Base-by-base conservation (phyloP, 1,140 invertebrate genomes). In the Octopus sinensis region DNA sequence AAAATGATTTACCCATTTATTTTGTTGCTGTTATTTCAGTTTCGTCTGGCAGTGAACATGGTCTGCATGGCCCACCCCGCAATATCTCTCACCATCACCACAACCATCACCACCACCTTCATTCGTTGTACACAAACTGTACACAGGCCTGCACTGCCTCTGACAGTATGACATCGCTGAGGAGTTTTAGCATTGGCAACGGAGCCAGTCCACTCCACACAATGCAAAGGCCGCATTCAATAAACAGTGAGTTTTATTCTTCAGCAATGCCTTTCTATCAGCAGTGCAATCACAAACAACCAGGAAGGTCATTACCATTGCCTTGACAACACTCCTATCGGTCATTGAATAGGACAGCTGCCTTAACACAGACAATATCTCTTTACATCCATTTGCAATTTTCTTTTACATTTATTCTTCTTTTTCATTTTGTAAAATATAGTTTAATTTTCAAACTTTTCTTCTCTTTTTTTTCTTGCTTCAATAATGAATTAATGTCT, bases 81-180 rank as follows among this genome's bases (percentile, higher is more conserved):
- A 84, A 12, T 84, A 83, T 79, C n/a, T 17, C 7, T 79, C 56
- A 62, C 56, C 68, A 73, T 73, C 68, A 73, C 68, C 68, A 73
- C 30, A 13, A 73, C 13, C 68, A 73, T 73, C 68, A 73, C 68
- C 68, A 73, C 13, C 68, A 73, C 68, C 68, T n/a, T 23, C 68
- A 73, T 73, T 23, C 68, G 30, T 13, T 73, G 68, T 73, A 73
- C 68, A n/a, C 68, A 73, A 73, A 73, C 68, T 73, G 68, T 73
- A 73, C 68, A 5, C 68, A 13, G 17, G 89, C 80, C 83, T 91
- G 86, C 90, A 86, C 93, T 4, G 94, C 93, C 13, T 93, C 93
- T 4, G 94, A 95, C 80, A 96, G 95, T 71, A 93, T 96, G 6
- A 94, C 94, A 4, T 96, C 95, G 4, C 92, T 96, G 0, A 95